These are phyloP conservation scores for Bradypodion ventrale DNA, from an alignment of 2,797 vertebrate species.

Conservation along the genomic window DNA sequence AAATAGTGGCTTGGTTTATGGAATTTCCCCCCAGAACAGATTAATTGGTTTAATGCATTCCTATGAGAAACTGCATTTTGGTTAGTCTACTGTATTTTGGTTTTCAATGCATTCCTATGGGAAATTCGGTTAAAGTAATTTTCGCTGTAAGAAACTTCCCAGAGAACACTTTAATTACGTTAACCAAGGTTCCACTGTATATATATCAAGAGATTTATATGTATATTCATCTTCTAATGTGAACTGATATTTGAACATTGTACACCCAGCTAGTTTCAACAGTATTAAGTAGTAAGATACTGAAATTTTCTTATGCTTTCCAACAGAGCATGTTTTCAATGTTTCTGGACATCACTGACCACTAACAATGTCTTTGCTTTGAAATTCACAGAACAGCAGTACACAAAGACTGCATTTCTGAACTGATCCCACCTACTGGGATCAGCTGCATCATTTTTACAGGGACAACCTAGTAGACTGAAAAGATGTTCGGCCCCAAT, in stretches of 20 bases:
- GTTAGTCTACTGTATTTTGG: too few species aligned
- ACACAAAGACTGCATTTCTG: constrained; percentile 73
- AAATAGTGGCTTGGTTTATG: too few species aligned
- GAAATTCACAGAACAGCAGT: constrained; percentile 57
- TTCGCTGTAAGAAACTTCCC: too few species aligned
- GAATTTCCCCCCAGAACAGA: too few species aligned
- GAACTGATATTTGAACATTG: constrained; percentile 53
- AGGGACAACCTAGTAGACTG: constrained; percentile 51
- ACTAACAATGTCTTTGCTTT: constrained; percentile 28
- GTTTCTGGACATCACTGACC: constrained; percentile 12
- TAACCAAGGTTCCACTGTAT: too few species aligned
- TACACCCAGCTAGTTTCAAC: constrained; percentile 32
- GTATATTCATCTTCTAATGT: constrained; percentile 38
- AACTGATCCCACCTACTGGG: constrained; percentile 74
- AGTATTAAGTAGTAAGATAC: constrained; percentile 51
- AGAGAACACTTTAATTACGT: too few species aligned
- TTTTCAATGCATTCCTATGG: too few species aligned
- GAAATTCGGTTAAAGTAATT: too few species aligned
- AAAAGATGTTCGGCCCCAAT: constrained; percentile 61
- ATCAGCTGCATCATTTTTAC: constrained; percentile 53
- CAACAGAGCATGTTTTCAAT: constrained; percentile 12
- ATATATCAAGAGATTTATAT: constrained; percentile 51
- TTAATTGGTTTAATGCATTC: too few species aligned
- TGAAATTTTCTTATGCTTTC: constrained; percentile 27
- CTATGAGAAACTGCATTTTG: too few species aligned